A percentile compares a stretch with the other conserved stretches of the same genome.
phyloP scores from a whole-genome alignment of 64 coral and sea anemone species.

The Montipora sp. region DNA sequence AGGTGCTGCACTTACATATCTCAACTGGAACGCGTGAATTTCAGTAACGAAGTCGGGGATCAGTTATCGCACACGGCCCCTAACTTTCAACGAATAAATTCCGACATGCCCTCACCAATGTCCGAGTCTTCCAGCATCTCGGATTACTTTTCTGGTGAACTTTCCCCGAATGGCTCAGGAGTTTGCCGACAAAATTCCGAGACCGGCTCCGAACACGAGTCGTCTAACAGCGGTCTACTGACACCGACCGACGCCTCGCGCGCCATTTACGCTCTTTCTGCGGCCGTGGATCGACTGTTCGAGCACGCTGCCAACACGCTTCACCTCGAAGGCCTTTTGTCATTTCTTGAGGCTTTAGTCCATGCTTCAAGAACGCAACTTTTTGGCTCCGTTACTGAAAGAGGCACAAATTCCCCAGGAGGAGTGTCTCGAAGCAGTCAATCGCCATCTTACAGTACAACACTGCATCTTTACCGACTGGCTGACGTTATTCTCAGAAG shows the following conservation, averaged over 20 bases:
- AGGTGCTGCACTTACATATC: constrained; percentile 96
- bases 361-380: constrained; percentile 82
- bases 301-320: constrained; percentile 94
- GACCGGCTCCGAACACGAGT: constrained; percentile 34
- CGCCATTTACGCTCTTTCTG: constrained; percentile 94
- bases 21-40: constrained; percentile 81
- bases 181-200: constrained; percentile 57
- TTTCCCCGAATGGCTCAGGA: constrained; percentile 72
- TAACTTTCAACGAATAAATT: constrained; percentile 55
- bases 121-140: constrained; percentile 96
- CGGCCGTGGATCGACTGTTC: constrained; percentile 94
- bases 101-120: constrained; percentile 79
- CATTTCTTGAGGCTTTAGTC: constrained; percentile 71
- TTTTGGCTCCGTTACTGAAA: constrained; percentile 51
- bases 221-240: constrained; percentile 72
- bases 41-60: constrained; percentile 61
- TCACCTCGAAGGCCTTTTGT: constrained; percentile 75
- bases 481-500: constrained; percentile 94
- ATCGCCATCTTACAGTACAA: constrained; percentile 55
- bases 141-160: constrained; percentile 80
- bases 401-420: constrained; percentile 26
- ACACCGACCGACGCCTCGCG: constrained; percentile 87
- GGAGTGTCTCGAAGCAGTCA: constrained; percentile 35
- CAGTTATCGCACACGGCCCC: constrained; percentile 47
- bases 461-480: constrained; percentile 91